Evolutionary conservation across 2,113 vertebrate species (phyloP).

Genomic region (Isurus oxyrinchus): DNA sequence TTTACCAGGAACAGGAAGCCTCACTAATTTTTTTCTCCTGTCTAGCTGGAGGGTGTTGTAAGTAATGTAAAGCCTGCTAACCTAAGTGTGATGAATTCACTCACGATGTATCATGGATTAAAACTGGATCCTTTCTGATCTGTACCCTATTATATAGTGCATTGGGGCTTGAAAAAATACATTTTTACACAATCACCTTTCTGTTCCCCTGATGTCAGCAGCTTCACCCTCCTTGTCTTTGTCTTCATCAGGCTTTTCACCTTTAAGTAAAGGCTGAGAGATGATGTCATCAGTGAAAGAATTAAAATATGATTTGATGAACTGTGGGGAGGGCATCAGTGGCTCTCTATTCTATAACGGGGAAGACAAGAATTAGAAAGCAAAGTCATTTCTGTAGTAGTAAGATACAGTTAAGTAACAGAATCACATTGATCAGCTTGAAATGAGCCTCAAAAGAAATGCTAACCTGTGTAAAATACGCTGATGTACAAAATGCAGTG

Average conservation of each 20-base stretch:
- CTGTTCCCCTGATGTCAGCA: conserved; percentile 63
- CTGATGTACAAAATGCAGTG: neutral
- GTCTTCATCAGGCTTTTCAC: conserved; percentile 96
- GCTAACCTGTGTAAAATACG: neutral
- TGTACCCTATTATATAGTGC: neutral
- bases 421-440: neutral
- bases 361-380: neutral
- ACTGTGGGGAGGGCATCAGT: conserved; percentile 97
- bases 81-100: neutral
- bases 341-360: conserved; percentile 85
- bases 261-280: conserved; percentile 92
- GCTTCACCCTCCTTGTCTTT: conserved; percentile 96
- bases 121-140: neutral
- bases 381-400: neutral
- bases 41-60: too few relatives aligned
- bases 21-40: neutral
- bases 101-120: neutral
- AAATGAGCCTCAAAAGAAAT: neutral
- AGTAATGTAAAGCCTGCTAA: neutral
- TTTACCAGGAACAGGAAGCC: neutral
- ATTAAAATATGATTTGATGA: conserved; percentile 99
- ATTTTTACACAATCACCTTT: conserved; percentile 7
- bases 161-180: neutral
- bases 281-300: conserved; percentile 98
- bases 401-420: neutral